Percentiles rank a stretch among this genome's conserved stretches.
Conservation (phyloP, 2,888 invertebrate genomes). For the Spodoptera littoralis region DNA sequence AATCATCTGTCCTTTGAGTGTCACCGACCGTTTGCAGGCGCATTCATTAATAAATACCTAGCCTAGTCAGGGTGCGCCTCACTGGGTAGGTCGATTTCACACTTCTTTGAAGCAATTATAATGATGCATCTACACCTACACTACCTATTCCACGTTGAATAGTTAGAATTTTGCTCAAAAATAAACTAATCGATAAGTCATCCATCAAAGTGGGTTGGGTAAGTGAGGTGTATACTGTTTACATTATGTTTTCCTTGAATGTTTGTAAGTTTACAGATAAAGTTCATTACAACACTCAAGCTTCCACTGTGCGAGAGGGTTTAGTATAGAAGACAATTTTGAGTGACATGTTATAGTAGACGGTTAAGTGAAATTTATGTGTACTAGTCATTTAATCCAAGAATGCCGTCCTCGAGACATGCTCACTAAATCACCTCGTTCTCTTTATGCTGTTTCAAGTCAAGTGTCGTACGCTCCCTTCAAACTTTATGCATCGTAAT, state of each 20-base stretch:
- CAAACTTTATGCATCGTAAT: slow-evolving; percentile 73
- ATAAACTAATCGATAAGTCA: slow-evolving; percentile 1
- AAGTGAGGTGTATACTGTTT: not conserved
- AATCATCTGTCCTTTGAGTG: slow-evolving; percentile 80
- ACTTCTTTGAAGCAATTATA: slow-evolving; percentile 39
- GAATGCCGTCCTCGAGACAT: slow-evolving; percentile 41
- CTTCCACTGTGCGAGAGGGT: slow-evolving; percentile 39
- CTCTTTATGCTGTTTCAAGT: slow-evolving; percentile 57
- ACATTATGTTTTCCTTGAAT: not conserved
- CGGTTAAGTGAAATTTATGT: slow-evolving; percentile 50
- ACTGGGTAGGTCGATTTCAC: slow-evolving; percentile 48
- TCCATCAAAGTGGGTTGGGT: not conserved
- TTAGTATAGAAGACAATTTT: slow-evolving; percentile 47
- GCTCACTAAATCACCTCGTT: slow-evolving; percentile 47
- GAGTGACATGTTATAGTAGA: slow-evolving; percentile 42
- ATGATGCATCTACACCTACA: slow-evolving; percentile 19
- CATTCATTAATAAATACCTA: slow-evolving; percentile 74
- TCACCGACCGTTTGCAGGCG: slow-evolving; percentile 70
- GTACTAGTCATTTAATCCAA: slow-evolving; percentile 39
- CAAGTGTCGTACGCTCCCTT: slow-evolving; percentile 64
- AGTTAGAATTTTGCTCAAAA: not conserved
- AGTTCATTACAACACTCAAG: slow-evolving; percentile 33
- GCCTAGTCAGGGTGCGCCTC: slow-evolving; percentile 36
- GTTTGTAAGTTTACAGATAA: slow-evolving; percentile 10
- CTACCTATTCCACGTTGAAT: slow-evolving; percentile 2